Evolutionary conservation across 2,888 invertebrate genomes (phyloP), one percentile per base, ranked within the genome.

Genomic region (Brachyptera risi): DNA sequence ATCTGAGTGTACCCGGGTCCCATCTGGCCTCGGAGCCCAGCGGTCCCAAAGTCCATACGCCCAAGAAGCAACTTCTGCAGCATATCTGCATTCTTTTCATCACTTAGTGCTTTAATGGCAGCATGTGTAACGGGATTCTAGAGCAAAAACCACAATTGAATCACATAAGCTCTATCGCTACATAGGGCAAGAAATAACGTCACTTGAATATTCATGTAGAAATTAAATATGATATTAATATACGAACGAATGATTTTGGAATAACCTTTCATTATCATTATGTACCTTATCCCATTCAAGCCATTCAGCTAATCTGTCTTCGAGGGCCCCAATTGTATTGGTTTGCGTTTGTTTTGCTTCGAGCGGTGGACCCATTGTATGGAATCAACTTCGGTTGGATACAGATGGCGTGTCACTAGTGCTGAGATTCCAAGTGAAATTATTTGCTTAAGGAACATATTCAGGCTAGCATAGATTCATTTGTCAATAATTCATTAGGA

Each of bases 21-120:
- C 98, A 99, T 98, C 65, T 81, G 81, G 0, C 90, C 94, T 65
- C 99, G 83, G 31, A 99, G 78, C 0, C 98, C 96, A 0, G 96
- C 96, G 1, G 96, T 97, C 17, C 96, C 96, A 75, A 96, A 96
- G 69, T 84, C 79, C 68, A 95, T 80, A 5, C 96, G 82, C 4
- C 79, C 75, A 27, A 87, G 73, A 71, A 96, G 83, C 13, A 87
- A 77, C 65, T 82, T 79, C 7, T 76, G 75, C 13, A 96, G 80
- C 42, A 80, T 78, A 72, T 81, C 80, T 71, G 85, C 77, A 42
- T 80, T 74, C 1, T 79, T 73, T 0, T 77, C 69, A 9, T 27
- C 27, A 7, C 27, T 35, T 13, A 90, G 76, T 1, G 79, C 73
- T 56, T 78, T 68, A 9, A 95, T 83, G 74, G 89, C 88, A 24